A percentile compares a stretch with the other conserved stretches of the same genome.
Evolutionary conservation across 1,140 invertebrate genomes (phyloP).

Genomic region (Telenomus remus): DNA sequence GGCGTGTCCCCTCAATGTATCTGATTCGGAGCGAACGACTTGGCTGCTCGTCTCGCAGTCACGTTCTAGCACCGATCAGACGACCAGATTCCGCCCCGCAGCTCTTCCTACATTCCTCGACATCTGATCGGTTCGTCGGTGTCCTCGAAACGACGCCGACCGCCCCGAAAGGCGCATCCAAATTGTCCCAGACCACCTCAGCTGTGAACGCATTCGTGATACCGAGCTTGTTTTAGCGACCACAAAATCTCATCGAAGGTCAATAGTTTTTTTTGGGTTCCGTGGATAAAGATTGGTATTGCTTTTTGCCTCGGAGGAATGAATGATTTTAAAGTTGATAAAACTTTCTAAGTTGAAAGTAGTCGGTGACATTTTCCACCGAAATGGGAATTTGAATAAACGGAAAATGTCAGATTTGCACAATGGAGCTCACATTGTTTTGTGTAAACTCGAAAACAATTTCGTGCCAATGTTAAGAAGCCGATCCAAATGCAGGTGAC

Average conservation of each 20-base stretch:
- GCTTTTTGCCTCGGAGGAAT: no score
- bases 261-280: neutral
- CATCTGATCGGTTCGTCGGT: conserved; percentile 56
- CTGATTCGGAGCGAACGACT: conserved; percentile 51
- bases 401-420: conserved; percentile 28
- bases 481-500: conserved; percentile 18
- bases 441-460: conserved; percentile 3
- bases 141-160: conserved; percentile 56
- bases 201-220: conserved; percentile 13
- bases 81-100: conserved; percentile 40
- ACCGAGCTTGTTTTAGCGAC: neutral
- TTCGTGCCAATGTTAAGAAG: conserved; percentile 17
- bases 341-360: conserved; percentile 26
- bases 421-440: conserved; percentile 13
- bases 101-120: conserved; percentile 56
- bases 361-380: conserved; percentile 29
- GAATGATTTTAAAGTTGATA: conserved; percentile 4
- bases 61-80: conserved; percentile 54
- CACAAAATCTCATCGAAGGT: conserved; percentile 15
- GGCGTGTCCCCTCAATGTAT: conserved; percentile 50
- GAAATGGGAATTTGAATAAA: conserved; percentile 20
- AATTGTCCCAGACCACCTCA: conserved; percentile 23
- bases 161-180: conserved; percentile 43
- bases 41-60: conserved; percentile 37
- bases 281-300: neutral